These are phyloP conservation scores for Herpetotheres cachinnans DNA, from an alignment of 2,113 vertebrate genomes.

Conservation along the genomic window DNA sequence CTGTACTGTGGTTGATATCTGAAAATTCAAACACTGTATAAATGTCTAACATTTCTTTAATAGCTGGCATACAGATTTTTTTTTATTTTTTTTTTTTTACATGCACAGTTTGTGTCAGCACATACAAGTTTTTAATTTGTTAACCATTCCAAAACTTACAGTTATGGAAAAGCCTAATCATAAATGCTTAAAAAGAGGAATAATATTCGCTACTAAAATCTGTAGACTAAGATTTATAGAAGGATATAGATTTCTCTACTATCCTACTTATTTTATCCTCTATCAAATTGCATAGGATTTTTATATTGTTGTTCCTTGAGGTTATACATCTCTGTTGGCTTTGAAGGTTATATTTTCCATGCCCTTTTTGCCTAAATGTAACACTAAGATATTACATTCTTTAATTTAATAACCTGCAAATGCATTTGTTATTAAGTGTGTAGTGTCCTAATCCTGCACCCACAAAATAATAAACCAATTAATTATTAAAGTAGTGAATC, in stretches of 20 bases:
- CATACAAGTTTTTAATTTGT: rapidly evolving
- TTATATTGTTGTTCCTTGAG: not conserved
- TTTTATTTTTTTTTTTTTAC: not conserved
- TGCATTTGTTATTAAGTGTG: not conserved
- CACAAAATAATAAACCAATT: not conserved
- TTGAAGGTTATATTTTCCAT: not conserved
- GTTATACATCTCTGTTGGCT: not conserved
- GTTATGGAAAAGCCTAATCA: not conserved
- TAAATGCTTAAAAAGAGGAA: not conserved
- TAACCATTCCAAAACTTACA: not conserved
- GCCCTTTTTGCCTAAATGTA: not conserved
- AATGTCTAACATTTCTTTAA: not conserved
- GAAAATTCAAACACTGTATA: not conserved
- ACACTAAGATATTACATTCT: not conserved
- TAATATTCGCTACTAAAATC: not conserved
- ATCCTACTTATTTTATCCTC: not conserved
- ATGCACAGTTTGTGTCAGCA: not conserved
- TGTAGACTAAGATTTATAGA: not conserved
- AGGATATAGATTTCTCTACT: not conserved
- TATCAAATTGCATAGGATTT: not conserved
- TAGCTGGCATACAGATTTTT: not conserved
- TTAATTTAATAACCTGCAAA: not conserved
- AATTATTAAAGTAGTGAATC: not conserved
- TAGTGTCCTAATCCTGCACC: not conserved
- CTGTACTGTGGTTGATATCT: not conserved